Evolutionary conservation across 2,888 invertebrate species (phyloP), one percentile per base, ranked within the genome.

Genomic region (Monochamus alternatus): DNA sequence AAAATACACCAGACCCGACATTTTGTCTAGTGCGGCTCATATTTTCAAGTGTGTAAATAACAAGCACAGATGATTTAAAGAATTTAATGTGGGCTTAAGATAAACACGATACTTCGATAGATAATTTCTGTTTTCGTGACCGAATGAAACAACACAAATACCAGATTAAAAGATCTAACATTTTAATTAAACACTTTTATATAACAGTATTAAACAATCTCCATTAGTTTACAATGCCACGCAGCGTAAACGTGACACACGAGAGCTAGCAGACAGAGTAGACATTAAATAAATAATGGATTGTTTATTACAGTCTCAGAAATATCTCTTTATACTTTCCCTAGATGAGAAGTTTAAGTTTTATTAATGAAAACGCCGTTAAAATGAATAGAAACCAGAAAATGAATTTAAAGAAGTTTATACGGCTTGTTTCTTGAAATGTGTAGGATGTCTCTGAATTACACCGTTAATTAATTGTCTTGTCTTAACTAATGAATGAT

Each of bases 211-310:
- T 60, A 69, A 44, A 59, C 44, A 60, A 62, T 60, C 30, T 14
- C 59, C 10, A 58, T 47, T 60, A 51, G 43, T 69, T 69, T 62
- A 69, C 47, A 60, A 47, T 30, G 59, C 38, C 69, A 69, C 69
- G 59, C 59, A 51, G 22, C 47, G 12, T 8, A 60, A 47, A 60
- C 69, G 69, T 69, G 69, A 59, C 47, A 38, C 14, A 44, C 69
- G 31, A 67, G 51, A n/a, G 52, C 22, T 22, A 22, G 22, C 31
- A 55, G 58, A 67, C 67, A 7, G 38, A 52, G 44, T 31, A 47
- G 47, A 38, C 38, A 68, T 38, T 59, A 59, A 68, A 58, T 43
- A 68, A 64, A 59, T 59, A 68, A 43, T 58, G 14, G 9, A n/a
- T 51, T 51, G 10, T 51, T 38, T 38, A 38, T 38, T 38, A 7